Base-by-base conservation (phyloP, 2,888 invertebrate genomes). In the Liopterus haemorrhoidalis region DNA sequence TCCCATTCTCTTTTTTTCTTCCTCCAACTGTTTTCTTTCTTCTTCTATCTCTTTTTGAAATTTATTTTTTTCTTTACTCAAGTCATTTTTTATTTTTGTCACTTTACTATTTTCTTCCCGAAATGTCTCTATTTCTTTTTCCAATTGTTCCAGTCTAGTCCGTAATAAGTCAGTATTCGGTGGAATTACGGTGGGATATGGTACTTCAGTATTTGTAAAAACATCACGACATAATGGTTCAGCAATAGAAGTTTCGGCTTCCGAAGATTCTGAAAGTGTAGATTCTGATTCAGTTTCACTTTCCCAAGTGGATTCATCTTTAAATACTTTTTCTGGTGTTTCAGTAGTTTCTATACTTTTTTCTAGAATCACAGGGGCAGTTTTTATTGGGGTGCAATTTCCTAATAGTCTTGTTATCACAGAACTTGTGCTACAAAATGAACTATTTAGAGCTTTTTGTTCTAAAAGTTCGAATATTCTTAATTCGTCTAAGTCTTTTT, bases 391-490 rank as follows among this genome's bases (percentile, higher is more conserved):
- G 33, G 72, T 71, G 51, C 69, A 55, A 42, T 64, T 70, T 50
- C 62, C 68, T 44, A 79, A 58, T 49, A 79, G 73, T 12, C 71
- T 71, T 40, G 70, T 66, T 16, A 82, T 74, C 35, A 79, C 75
- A 35, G 81, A 82, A 25, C 79, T 81, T 37, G 80, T 76, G 49
- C 82, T 73, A 59, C 78, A 79, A 54, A 88, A 84, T 59, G 83
- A 85, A 15, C 82, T 82, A 33, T 78, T 71, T 4, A 82, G 81
- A 58, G 82, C 82, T 63, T 82, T 82, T 56, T 80, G 76, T 66
- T 90, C 89, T 22, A 90, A 66, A 4, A 83, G 62, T 59, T 90
- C 87, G 67, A 90, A 90, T 59, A 86, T 76, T 48, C 78, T 75
- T 50, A 87, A 72, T 32, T 45, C 45, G 12, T 45, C 45, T 9